Evolutionary conservation across 2,888 invertebrate species (phyloP), one percentile per base, ranked within the genome.

Genomic region (Autographa pulchrina): DNA sequence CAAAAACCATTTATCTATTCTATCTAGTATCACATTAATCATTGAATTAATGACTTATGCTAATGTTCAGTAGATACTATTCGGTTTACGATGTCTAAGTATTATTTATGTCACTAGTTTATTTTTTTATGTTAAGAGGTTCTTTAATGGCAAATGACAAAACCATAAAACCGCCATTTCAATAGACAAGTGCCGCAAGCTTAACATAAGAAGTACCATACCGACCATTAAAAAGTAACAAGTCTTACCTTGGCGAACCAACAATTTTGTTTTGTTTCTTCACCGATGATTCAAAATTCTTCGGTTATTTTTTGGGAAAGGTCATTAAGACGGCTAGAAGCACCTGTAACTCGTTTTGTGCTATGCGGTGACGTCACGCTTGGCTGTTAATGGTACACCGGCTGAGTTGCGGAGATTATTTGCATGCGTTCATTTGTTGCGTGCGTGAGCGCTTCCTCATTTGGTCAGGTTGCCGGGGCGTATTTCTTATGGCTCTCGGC

Each of bases 271-370:
- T 64, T 73, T 62, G 38, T 72, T 71, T 68, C 31, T 58, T 58
- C 43, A 59, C 20, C 32, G n/a, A 64, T 58, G 62, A 62, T 66
- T 77, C 43, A 60, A 75, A 76, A 77, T 72, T 74, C 68, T 56
- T 72, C 62, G 63, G 72, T 78, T 64, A 32, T 41, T 76, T 78
- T 90, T 90, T 82, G 85, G 88, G 85, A 88, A 86, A 85, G 89
- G 89, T 90, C 91, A 89, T 87, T 86, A 87, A 85, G 87, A 87
- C 86, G 82, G 85, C 82, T 85, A 86, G 81, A 87, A 68, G 87
- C 94, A 94, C 94, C 93, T 94, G 94, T 92, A 91, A 91, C 93
- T 91, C 86, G 93, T 92, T 92, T 88, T 91, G 85, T 87, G 90
- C 88, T 91, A 92, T 90, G 90, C 88, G 84, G 81, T 95, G 94